Evolutionary conservation across 2,797 vertebrate genomes (phyloP).

Genomic region (Gymnoscopelus microlampas): DNA sequence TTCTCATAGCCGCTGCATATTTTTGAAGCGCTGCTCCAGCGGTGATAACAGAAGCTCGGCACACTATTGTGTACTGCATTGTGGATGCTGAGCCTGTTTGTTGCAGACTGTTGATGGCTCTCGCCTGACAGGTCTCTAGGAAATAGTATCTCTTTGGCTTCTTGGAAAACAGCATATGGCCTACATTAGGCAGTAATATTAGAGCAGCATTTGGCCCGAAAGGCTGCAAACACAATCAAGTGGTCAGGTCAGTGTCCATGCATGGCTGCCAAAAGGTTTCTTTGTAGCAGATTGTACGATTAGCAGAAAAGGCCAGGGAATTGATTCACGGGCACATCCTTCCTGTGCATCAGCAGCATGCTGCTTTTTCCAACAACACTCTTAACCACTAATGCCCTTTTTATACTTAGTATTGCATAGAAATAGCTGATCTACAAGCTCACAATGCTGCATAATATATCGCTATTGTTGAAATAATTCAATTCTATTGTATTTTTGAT

Average conservation of each 20-base stretch:
- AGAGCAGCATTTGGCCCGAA: slow-evolving; percentile 52
- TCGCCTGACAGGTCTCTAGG: slow-evolving; percentile 54
- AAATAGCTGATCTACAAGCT: no score
- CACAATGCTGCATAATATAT: no score
- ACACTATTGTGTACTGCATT: slow-evolving; percentile 5
- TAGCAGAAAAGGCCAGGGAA: slow-evolving; percentile 56
- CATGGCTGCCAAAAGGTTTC: slow-evolving; percentile 57
- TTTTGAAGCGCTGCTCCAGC: slow-evolving; percentile 31
- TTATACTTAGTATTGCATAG: no score
- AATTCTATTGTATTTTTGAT: no score
- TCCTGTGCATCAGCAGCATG: slow-evolving; percentile 10
- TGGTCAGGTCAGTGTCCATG: slow-evolving; percentile 67
- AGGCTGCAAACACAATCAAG: slow-evolving; percentile 65
- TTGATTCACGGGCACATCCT: slow-evolving; percentile 59
- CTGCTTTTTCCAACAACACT: slow-evolving; percentile 16
- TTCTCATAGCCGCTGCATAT: slow-evolving; percentile 26
- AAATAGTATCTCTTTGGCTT: slow-evolving; percentile 58
- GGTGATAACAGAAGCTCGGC: slow-evolving; percentile 27
- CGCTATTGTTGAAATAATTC: no score
- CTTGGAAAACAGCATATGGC: slow-evolving; percentile 61
- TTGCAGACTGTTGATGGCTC: slow-evolving; percentile 34
- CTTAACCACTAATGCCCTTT: slow-evolving; percentile 22
- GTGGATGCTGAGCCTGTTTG: slow-evolving; percentile 43
- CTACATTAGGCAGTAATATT: slow-evolving; percentile 65
- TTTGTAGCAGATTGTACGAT: slow-evolving; percentile 67